Conservation (phyloP, 2,113 vertebrate genomes). For the Brachypodius melanocephalos region DNA sequence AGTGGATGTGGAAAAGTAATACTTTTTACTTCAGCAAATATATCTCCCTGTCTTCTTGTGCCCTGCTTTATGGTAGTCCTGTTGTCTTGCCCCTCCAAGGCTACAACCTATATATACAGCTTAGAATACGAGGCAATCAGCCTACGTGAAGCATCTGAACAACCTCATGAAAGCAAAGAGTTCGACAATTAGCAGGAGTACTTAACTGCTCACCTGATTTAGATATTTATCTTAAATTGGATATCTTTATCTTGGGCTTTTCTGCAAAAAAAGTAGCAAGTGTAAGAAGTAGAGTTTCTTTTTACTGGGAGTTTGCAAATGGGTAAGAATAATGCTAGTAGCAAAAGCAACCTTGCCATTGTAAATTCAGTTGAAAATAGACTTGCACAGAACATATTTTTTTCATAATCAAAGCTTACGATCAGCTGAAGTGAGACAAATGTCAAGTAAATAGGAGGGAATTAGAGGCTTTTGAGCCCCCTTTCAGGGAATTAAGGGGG, state of each 20-base stretch:
- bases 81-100: background rate
- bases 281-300: background rate
- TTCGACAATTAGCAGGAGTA: background rate
- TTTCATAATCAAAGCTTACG: background rate
- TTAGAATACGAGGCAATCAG: background rate
- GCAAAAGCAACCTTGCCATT: background rate
- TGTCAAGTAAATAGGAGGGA: background rate
- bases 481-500: background rate
- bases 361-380: background rate
- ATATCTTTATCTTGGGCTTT: background rate
- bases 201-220: background rate
- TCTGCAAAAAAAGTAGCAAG: background rate
- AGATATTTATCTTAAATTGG: background rate
- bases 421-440: background rate
- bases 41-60: background rate
- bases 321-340: background rate
- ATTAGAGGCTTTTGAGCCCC: background rate
- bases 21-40: background rate
- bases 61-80: accelerated
- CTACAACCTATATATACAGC: background rate
- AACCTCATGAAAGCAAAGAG: background rate
- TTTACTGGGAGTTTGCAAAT: background rate
- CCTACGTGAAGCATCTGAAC: background rate
- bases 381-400: background rate
- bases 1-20: background rate